A percentile compares a stretch with the other conserved stretches of the same genome.
Conservation (phyloP, 1,140 invertebrate genomes). For the Antheraea mylitta region DNA sequence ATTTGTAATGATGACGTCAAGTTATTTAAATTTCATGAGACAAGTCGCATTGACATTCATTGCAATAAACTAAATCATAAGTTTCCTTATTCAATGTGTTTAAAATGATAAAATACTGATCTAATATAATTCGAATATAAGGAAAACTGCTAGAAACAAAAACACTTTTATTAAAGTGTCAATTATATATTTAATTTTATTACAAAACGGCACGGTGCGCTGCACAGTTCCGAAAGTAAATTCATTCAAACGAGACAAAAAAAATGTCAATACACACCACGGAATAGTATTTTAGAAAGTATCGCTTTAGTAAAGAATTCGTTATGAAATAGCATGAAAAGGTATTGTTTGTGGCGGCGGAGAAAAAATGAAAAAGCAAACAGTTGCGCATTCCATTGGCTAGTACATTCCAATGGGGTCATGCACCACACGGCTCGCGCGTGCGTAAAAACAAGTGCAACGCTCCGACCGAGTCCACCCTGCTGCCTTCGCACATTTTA, state of each 20-base stretch:
- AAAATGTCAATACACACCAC: slow-evolving; percentile 38
- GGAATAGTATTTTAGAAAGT: slow-evolving; percentile 50
- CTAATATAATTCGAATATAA: not conserved
- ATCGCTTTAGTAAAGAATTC: slow-evolving; percentile 51
- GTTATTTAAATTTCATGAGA: too few species aligned
- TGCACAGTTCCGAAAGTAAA: slow-evolving; percentile 13
- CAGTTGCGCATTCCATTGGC: slow-evolving; percentile 73
- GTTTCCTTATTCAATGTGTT: not conserved
- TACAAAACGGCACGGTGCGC: not conserved
- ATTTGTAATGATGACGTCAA: not conserved
- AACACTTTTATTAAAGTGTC: not conserved
- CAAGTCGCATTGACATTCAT: too few species aligned
- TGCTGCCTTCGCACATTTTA: slow-evolving; percentile 26
- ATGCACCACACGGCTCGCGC: slow-evolving; percentile 66
- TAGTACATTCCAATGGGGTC: slow-evolving; percentile 72
- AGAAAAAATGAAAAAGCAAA: slow-evolving; percentile 65
- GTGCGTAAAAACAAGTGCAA: slow-evolving; percentile 61
- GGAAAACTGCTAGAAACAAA: not conserved
- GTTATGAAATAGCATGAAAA: slow-evolving; percentile 61
- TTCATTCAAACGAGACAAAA: slow-evolving; percentile 22
- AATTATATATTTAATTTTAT: not conserved
- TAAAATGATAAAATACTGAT: not conserved
- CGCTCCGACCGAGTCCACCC: slow-evolving; percentile 25
- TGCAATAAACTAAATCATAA: not conserved
- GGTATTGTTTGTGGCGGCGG: slow-evolving; percentile 64